phyloP scores from a whole-genome alignment of 2,797 vertebrate genomes.

The Myotis daubentonii region DNA sequence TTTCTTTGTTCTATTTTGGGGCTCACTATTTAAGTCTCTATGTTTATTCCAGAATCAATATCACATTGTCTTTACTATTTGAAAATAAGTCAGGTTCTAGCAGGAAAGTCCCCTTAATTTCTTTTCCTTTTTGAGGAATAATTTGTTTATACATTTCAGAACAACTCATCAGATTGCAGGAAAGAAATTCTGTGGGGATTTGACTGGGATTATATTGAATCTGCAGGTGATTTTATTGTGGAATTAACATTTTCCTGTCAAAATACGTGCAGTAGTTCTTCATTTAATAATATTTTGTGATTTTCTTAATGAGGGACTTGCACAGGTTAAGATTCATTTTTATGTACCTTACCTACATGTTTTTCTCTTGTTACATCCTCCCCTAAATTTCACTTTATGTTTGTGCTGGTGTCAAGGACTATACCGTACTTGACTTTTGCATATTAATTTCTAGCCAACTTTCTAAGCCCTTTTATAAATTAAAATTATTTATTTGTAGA shows the following conservation, averaged over 20 bases:
- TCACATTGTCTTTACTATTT: background rate
- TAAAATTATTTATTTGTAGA: background rate
- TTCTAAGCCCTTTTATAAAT: slow-evolving; percentile 2
- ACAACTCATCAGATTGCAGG: background rate
- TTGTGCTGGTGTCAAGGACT: background rate
- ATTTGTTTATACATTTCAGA: slow-evolving; percentile 25
- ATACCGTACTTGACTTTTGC: background rate
- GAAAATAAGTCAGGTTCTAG: background rate
- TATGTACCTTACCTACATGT: background rate
- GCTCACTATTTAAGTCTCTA: background rate
- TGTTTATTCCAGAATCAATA: background rate
- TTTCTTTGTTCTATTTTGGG: background rate
- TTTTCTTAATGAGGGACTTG: background rate
- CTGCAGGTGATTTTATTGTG: background rate
- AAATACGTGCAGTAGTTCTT: background rate
- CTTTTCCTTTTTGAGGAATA: slow-evolving; percentile 39
- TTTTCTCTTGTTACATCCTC: background rate
- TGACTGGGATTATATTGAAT: background rate
- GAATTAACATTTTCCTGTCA: background rate
- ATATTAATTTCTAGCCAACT: background rate
- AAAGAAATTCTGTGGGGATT: background rate
- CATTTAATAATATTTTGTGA: background rate
- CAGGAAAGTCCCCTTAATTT: background rate
- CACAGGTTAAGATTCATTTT: background rate
- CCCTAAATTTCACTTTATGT: background rate